Evolutionary conservation across 53 echinoderm and acorn worm species (phyloP).

Genomic region (Echinarachnius parma): DNA sequence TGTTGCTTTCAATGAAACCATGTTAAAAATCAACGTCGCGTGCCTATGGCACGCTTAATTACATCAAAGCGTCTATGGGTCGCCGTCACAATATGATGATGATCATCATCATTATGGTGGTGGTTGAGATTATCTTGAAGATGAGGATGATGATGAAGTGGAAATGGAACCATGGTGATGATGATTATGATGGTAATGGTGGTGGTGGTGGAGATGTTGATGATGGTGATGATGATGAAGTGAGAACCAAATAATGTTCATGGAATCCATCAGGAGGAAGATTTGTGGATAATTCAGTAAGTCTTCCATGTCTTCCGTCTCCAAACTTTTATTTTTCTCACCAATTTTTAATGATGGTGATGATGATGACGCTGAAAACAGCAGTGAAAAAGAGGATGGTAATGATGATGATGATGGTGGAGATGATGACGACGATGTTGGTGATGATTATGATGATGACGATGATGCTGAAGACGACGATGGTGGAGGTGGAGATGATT

Average conservation of each 20-base stretch:
- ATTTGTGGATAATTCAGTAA: too few species aligned
- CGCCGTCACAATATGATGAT: too few species aligned
- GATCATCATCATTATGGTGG: constrained; percentile 9
- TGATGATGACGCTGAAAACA: neutral
- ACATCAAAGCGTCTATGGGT: too few species aligned
- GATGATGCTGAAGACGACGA: neutral
- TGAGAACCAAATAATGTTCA: too few species aligned
- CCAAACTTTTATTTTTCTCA: too few species aligned
- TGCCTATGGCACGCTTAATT: too few species aligned
- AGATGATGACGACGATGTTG: neutral
- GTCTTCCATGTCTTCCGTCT: too few species aligned
- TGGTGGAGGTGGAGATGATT: neutral
- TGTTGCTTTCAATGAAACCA: too few species aligned
- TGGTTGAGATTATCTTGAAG: constrained; percentile 6
- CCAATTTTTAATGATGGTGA: neutral
- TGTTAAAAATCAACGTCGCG: too few species aligned
- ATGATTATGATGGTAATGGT: constrained; percentile 1
- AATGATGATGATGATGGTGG: neutral
- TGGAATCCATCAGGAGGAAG: too few species aligned
- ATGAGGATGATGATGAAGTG: constrained; percentile 17
- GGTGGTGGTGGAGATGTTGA: neutral
- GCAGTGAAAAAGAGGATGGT: neutral
- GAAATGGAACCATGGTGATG: neutral
- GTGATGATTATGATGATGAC: neutral
- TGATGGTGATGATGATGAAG: constrained; percentile 4